Conservation (phyloP, 2,888 invertebrate genomes). For the Acanthoscelides obtectus region DNA sequence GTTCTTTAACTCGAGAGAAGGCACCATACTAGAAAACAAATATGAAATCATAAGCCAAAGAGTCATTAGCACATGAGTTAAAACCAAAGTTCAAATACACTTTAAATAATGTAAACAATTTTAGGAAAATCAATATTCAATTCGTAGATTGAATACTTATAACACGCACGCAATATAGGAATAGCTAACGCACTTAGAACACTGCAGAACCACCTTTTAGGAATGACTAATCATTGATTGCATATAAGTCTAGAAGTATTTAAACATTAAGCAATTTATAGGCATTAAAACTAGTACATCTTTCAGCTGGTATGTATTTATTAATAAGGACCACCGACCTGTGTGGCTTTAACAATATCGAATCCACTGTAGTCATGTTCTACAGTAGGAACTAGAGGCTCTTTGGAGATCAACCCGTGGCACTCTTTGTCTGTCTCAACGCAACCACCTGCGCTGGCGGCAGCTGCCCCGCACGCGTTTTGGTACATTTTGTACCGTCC, state of each 20-base stretch:
- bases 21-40: slow-evolving; percentile 72
- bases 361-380: slow-evolving; percentile 76
- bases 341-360: slow-evolving; percentile 93
- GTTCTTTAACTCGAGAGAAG: slow-evolving; percentile 72
- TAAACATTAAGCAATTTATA: too few relatives aligned
- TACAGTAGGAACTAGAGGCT: slow-evolving; percentile 57
- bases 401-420: slow-evolving; percentile 58
- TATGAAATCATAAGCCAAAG: too few relatives aligned
- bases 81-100: too few relatives aligned
- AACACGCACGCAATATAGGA: too few relatives aligned
- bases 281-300: background rate
- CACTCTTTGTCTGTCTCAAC: slow-evolving; percentile 59
- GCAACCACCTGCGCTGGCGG: slow-evolving; percentile 59
- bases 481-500: slow-evolving; percentile 55
- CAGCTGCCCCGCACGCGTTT: slow-evolving; percentile 68
- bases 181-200: too few relatives aligned
- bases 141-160: too few relatives aligned
- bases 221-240: too few relatives aligned
- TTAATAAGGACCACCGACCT: slow-evolving; percentile 49
- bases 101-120: too few relatives aligned
- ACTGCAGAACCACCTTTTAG: too few relatives aligned
- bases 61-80: too few relatives aligned
- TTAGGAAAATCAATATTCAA: too few relatives aligned
- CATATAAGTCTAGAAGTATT: too few relatives aligned
- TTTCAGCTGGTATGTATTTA: background rate